Evolutionary conservation across 2,888 invertebrate species (phyloP), one percentile per base, ranked within the genome.

Genomic region (Ptycholaimellus sp.): DNA sequence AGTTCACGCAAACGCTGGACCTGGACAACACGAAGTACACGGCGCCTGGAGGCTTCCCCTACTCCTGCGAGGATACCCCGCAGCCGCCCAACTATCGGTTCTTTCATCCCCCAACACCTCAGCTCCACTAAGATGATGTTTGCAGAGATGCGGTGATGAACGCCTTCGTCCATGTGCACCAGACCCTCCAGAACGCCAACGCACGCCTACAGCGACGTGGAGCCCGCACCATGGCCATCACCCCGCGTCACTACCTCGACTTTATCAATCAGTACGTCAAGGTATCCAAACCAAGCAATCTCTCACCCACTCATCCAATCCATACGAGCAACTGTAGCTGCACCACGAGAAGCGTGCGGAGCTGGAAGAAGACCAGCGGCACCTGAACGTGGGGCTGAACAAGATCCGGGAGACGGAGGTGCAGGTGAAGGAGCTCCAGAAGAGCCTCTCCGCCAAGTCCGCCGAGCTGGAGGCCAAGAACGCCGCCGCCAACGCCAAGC

Each of bases 381-480:
- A 99, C 64, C 67, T 99, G 56, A 96, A 96, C 63, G 90, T 96
- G 32, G 96, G 96, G 59, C 69, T 99, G 40, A 81, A 80, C 56
- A 99, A 99, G 67, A 99, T 99, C 49, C 81, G 85, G 0, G 96
- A 99, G 64, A 99, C 96, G 6, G 83, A 96, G 13, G 87, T 90
- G 53, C 96, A 99, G 61, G 96, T 99, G 13, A 93, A 90, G 59
- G 93, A 96, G 59, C 81, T 99, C 75, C 96, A 96, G 60, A 90
- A 87, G 63, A 87, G 87, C 40, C 70, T 99, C 40, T 90, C 87
- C 32, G 78, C 90, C 33, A 99, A 99, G 64, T 79, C 83, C 39
- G 56, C 56, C 33, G 68, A 69, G 44, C 56, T 70, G 39, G 83
- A 87, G 69, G 80, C 82, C 30, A 99, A 99, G 66, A 96, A 96